These are phyloP conservation scores for Lasiommata megera DNA, from an alignment of 2,888 invertebrate species.

Conservation along the genomic window DNA sequence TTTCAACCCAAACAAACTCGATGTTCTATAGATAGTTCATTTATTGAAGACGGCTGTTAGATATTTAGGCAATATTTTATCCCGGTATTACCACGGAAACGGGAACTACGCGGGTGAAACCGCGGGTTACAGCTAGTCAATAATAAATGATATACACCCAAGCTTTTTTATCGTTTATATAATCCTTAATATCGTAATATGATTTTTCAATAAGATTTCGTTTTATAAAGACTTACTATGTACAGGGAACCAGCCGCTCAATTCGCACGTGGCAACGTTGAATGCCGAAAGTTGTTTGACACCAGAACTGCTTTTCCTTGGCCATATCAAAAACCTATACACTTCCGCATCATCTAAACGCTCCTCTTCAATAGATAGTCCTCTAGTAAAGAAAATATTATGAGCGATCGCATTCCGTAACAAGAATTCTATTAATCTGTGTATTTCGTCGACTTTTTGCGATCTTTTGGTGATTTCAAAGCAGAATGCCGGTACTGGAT, in stretches of 20 bases:
- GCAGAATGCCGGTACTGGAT: slow-evolving; percentile 86
- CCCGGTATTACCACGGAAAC: no score
- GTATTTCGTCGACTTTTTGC: slow-evolving; percentile 56
- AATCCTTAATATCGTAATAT: not conserved
- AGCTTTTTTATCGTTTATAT: no score
- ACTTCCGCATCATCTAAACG: slow-evolving; percentile 39
- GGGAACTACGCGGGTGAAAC: no score
- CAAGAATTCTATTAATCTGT: slow-evolving; percentile 79
- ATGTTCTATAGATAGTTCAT: no score
- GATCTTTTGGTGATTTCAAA: slow-evolving; percentile 75
- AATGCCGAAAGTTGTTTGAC: slow-evolving; percentile 81
- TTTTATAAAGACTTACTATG: slow-evolving; percentile 81
- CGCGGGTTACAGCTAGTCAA: no score
- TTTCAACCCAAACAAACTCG: no score
- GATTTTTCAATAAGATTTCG: no score
- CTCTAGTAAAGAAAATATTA: slow-evolving; percentile 86
- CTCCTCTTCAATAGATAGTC: slow-evolving; percentile 44
- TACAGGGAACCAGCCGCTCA: slow-evolving; percentile 88
- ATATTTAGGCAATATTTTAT: no score
- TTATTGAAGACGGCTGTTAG: no score
- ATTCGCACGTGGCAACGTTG: slow-evolving; percentile 88
- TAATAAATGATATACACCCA: no score
- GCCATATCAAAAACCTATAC: slow-evolving; percentile 74
- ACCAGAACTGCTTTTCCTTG: slow-evolving; percentile 79
- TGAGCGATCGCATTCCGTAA: slow-evolving; percentile 85